Evolutionary conservation across 2,888 invertebrate genomes (phyloP), one percentile per base, ranked within the genome.

Genomic region (Emmelina monodactyla): DNA sequence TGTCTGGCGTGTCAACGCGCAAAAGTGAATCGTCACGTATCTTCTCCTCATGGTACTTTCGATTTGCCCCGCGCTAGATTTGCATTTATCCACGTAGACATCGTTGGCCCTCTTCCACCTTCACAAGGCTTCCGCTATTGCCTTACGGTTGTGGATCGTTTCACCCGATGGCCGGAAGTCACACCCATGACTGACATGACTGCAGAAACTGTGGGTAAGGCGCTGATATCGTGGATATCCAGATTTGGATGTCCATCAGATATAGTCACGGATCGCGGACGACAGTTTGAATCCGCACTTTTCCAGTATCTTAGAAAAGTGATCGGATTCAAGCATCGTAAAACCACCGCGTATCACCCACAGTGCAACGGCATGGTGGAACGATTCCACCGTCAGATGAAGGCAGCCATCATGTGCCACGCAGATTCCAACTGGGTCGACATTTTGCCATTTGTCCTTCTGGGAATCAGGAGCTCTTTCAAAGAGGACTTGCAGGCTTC

Each of bases 141-240:
- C 37, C 44, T 53, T 10, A 53, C 51, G 2, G 33, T 41, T 7
- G 36, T 49, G 28, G 51, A 51, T 41, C 43, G 59, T 1, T 53
- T 50, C 32, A 60, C 66, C 0, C 46, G 64, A 4, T 68, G 68
- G 68, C 55, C 62, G 13, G 43, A 64, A 37, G 62, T 47, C 0
- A 39, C 50, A 7, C 63, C 67, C 0, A 29, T 66, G 1, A 7
- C 15, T 1, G 53, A 66, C 33, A 61, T 60, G 10, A 57, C 59
- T 1, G 64, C 62, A 0, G 58, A 54, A 34, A 54, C 61, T 0
- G 54, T 59, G 2, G 60, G 60, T 1, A 22, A 38, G n/a, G 54
- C 60, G 2, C 50, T 78, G 5, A 35, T 55, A 12, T 22, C 33
- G 0, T 79, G 70, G 76, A 54, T 79, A 2, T 35, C 66, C 1